Percentiles rank a stretch among this genome's conserved stretches.
phyloP scores from a whole-genome alignment of 2,888 invertebrate genomes.

The Podabrus alpinus region DNA sequence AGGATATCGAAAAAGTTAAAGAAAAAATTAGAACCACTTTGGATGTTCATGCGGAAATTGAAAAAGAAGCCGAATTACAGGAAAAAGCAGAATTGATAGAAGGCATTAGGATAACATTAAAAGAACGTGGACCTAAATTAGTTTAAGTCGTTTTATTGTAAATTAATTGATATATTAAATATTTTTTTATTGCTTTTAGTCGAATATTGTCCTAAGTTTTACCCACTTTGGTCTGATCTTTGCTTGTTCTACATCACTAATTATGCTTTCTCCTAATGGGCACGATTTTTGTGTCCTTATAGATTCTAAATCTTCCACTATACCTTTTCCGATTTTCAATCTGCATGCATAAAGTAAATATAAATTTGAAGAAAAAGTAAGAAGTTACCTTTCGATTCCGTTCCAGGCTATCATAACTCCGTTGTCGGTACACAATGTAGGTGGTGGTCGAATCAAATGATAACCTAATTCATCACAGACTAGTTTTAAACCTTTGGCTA shows the following conservation, averaged over 20 bases:
- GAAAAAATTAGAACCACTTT: constrained; percentile 64
- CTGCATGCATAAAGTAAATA: constrained; percentile 30
- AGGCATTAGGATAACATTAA: constrained; percentile 56
- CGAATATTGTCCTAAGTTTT: constrained; percentile 51
- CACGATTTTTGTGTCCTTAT: constrained; percentile 65
- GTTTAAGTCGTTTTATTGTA: constrained; percentile 49
- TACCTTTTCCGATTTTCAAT: constrained; percentile 47
- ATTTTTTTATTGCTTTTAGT: constrained; percentile 49
- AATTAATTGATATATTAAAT: background rate
- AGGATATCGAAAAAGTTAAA: constrained; percentile 66
- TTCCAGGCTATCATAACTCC: constrained; percentile 99
- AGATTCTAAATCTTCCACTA: constrained; percentile 60
- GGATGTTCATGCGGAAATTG: constrained; percentile 65
- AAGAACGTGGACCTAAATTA: constrained; percentile 62
- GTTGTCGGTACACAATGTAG: constrained; percentile 92
- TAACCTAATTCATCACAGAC: constrained; percentile 70
- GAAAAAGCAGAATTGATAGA: constrained; percentile 57
- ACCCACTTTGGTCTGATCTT: constrained; percentile 62
- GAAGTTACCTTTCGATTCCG: constrained; percentile 75
- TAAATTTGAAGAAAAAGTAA: background rate
- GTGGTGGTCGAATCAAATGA: constrained; percentile 75
- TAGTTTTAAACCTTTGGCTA: constrained; percentile 70
- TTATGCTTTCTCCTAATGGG: constrained; percentile 66
- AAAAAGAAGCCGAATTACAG: constrained; percentile 56
- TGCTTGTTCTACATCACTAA: constrained; percentile 60